These are phyloP conservation scores for Scaptomyza reducta DNA, from an alignment of 2,888 invertebrate genomes.

Conservation along the genomic window DNA sequence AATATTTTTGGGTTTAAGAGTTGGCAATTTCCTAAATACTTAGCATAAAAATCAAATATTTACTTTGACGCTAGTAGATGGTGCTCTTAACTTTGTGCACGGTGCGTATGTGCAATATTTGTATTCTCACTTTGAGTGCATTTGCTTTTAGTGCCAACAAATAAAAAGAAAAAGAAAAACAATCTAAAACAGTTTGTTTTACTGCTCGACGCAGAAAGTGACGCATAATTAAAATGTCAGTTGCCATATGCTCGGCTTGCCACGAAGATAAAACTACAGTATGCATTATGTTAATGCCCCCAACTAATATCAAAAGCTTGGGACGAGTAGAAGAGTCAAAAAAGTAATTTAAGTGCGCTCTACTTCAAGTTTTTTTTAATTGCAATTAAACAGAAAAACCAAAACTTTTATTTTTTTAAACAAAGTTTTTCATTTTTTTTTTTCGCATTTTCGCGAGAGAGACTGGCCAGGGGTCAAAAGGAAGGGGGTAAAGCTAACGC, in stretches of 20 bases:
- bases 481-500: background rate
- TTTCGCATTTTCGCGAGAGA: slow-evolving; percentile 11
- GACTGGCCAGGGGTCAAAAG: slow-evolving; percentile 44
- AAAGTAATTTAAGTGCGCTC: slow-evolving; percentile 67
- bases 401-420: no score
- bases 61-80: slow-evolving; percentile 35
- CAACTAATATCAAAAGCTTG: background rate
- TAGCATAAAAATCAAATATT: slow-evolving; percentile 44
- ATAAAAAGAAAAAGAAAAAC: slow-evolving; percentile 18
- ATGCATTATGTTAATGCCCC: slow-evolving; percentile 52
- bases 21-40: slow-evolving; percentile 52
- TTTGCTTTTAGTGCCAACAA: slow-evolving; percentile 67
- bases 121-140: slow-evolving; percentile 59
- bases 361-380: slow-evolving; percentile 67
- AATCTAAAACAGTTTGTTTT: slow-evolving; percentile 11
- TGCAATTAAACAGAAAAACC: slow-evolving; percentile 62
- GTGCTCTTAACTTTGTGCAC: slow-evolving; percentile 18
- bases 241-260: slow-evolving; percentile 65
- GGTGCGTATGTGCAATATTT: slow-evolving; percentile 65
- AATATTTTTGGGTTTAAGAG: slow-evolving; percentile 41
- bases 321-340: background rate
- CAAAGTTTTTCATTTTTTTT: slow-evolving; percentile 32
- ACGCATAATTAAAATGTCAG: slow-evolving; percentile 77
- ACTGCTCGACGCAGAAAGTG: slow-evolving; percentile 51
- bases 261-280: slow-evolving; percentile 59